Evolutionary conservation across 2,113 vertebrate genomes (phyloP).

Genomic region (Bagarius yarrelli): DNA sequence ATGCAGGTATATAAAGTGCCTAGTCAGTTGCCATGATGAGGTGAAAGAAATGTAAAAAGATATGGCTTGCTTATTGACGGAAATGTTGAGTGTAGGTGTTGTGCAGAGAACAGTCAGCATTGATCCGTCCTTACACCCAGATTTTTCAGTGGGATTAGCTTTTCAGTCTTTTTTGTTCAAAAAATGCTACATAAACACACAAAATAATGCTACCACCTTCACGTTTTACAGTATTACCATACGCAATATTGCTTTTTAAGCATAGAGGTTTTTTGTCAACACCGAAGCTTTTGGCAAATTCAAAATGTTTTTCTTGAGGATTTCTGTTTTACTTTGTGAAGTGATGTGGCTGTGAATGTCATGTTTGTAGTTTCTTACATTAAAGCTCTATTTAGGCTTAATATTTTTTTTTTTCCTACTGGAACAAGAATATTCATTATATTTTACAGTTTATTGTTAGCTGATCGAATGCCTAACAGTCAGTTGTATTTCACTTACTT

Average conservation of each 20-base stretch:
- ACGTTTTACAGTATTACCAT: no score
- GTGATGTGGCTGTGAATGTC: neutral
- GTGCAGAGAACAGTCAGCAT: neutral
- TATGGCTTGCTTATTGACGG: no score
- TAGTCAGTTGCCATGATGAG: no score
- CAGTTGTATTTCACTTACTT: neutral
- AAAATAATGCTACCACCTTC: neutral
- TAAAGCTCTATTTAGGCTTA: neutral
- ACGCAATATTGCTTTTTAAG: neutral
- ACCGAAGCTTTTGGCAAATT: neutral
- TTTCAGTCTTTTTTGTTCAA: neutral
- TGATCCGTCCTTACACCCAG: neutral
- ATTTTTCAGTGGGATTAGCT: neutral
- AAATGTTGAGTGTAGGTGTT: neutral
- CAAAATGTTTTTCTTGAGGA: neutral
- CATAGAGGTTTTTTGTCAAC: no score
- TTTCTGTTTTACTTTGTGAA: neutral
- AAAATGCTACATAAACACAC: no score
- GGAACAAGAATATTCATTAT: neutral
- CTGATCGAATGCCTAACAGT: neutral
- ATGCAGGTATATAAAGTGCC: no score
- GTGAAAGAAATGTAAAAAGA: no score
- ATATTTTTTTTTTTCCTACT: neutral
- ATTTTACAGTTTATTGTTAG: neutral
- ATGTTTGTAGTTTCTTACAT: neutral